A percentile compares a stretch with the other conserved stretches of the same genome.
Conservation (phyloP, 2,113 vertebrate species). For the Synodontis membranacea region DNA sequence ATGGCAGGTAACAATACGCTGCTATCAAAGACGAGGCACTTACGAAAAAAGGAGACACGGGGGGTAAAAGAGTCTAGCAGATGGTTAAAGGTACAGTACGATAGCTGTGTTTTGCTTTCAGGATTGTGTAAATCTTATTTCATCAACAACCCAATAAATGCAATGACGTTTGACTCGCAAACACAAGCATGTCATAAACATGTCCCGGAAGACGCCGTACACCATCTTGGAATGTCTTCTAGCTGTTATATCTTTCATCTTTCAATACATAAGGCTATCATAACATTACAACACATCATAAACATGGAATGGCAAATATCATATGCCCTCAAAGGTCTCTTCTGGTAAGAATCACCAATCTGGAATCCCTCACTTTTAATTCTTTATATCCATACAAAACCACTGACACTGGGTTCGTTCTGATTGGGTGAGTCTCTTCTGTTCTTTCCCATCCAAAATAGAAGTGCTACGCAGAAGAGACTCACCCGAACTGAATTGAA, state of each 20-base stretch:
- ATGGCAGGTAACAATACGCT: conserved; percentile 51
- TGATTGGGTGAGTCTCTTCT: too few species aligned
- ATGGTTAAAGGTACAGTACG: background rate
- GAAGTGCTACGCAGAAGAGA: too few species aligned
- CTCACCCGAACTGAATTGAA: too few species aligned
- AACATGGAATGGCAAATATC: background rate
- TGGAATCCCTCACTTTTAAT: background rate
- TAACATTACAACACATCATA: background rate
- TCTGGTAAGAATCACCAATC: background rate
- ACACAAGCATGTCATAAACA: background rate
- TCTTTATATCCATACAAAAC: background rate
- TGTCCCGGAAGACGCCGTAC: background rate
- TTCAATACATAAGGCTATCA: background rate
- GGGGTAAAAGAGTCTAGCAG: conserved; percentile 10
- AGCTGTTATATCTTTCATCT: background rate
- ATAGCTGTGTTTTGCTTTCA: background rate
- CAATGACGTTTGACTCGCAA: background rate
- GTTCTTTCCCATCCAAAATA: too few species aligned
- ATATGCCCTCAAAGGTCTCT: background rate
- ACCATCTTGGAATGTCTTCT: background rate
- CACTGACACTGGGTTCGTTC: background rate
- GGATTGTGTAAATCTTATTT: conserved; percentile 1
- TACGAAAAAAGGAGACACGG: conserved; percentile 47
- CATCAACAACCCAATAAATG: background rate
- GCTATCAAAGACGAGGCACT: conserved; percentile 59